phyloP scores from a whole-genome alignment of 2,113 vertebrate species.

The Halichoerus grypus region DNA sequence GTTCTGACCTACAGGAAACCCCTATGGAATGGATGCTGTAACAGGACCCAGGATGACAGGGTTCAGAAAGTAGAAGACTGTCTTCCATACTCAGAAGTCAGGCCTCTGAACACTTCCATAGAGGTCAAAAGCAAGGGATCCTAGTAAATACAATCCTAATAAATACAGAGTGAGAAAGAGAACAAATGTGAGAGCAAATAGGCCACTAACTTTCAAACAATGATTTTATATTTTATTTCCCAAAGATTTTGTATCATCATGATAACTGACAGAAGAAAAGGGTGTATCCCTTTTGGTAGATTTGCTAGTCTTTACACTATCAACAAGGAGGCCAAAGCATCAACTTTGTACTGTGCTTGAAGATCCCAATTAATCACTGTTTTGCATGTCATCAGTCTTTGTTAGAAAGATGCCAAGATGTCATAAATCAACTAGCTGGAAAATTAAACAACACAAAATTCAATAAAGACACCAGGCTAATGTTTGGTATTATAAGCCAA shows the following conservation, averaged over 20 bases:
- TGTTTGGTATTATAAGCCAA: neutral
- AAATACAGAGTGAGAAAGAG: neutral
- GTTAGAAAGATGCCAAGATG: neutral
- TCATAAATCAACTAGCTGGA: neutral
- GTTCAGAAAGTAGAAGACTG: neutral
- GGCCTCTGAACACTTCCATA: too few species aligned
- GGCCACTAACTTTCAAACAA: neutral
- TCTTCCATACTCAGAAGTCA: neutral
- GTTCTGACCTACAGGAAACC: too few species aligned
- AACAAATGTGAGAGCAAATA: neutral
- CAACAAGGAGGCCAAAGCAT: neutral
- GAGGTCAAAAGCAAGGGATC: neutral
- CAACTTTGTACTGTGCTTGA: neutral
- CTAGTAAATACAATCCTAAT: neutral
- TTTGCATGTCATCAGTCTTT: neutral
- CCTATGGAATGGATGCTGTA: fast-evolving
- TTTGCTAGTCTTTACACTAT: neutral
- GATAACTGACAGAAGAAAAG: neutral
- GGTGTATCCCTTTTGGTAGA: neutral
- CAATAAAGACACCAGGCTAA: neutral
- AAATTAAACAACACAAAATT: neutral
- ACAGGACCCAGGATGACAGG: neutral
- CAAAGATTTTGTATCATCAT: neutral
- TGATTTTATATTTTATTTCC: neutral
- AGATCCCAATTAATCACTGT: neutral